Base-by-base conservation (phyloP, 1,140 invertebrate genomes). In the Hirudo medicinalis region DNA sequence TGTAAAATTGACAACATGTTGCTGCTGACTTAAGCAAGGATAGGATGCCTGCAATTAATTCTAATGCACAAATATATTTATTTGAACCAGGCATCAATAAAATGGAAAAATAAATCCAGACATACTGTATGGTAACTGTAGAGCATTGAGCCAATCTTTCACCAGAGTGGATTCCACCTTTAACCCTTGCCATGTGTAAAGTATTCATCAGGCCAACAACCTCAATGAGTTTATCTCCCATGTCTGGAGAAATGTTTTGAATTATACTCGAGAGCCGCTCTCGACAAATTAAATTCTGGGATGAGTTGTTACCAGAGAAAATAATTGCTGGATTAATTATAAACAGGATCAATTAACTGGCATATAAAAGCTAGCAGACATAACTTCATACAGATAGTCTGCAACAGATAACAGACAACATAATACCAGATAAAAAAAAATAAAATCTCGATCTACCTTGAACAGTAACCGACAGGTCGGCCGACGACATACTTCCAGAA, bases 201-300 rank as follows among this genome's bases (percentile, higher is more conserved):
- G 92, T 94, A 78, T 93, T 94, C 81, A 97, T 93, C 72, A 97
- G 83, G 2, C 94, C 94, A 72, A 97, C 94, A 0, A 97, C 92
- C 84, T 97, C 94, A 78, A 97, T 96, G 60, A 94, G 81, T 77
- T 89, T 89, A 81, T 97, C 94, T 0, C 94, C 94, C 77, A 97
- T 92, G 85, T 97, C 94, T 94, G 80, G 22, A 8, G 43, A 53
- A 68, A 68, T 6, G 36, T 32, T 68, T 68, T 32, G 15, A 68
- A 68, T 68, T 27, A 68, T 22, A 32, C 0, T 8, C 1, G 43
- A 49, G 15, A 17, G 13, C 43, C 43, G 4, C 11, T 49, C 43
- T 8, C 43, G 15, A 9, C 43, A 49, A 49, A 49, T 49, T 49
- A 49, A 49, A 49, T 49, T 49, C 22, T 17, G n/a, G 15, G 57